Base-by-base conservation (phyloP, 2,888 invertebrate species). In the Taphrorychus bicolor region DNA sequence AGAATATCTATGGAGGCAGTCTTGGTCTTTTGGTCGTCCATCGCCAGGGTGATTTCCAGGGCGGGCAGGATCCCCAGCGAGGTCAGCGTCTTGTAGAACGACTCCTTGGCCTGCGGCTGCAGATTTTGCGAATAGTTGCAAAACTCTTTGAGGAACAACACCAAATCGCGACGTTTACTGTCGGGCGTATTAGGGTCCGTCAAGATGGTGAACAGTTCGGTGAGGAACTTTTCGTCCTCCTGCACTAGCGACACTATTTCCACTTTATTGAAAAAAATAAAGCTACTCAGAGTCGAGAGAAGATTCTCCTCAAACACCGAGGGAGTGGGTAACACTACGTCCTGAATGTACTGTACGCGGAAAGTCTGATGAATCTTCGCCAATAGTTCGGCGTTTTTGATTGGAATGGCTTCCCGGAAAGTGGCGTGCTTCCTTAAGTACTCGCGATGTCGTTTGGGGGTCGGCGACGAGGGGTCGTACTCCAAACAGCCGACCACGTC, bases 321-420 rank as follows among this genome's bases (percentile, higher is more conserved):
- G 9, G 99, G 98, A 54, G 98, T 96, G 19, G 99, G 99, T 80
- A 99, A 86, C 77, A 99, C 98, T 77, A 98, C 97, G 84, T 99
- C 99, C 81, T 95, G 94, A 78, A 99, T 98, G 84, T 99, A 99
- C 86, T 99, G 99, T 79, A 99, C 98, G 82, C 98, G 90, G 85
- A 98, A 99, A 63, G 98, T 99, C 85, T 99, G 98, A 85, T 99
- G 99, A 76, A 99, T 99, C 88, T 99, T 99, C 63, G 95, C 93
- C 76, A 97, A 86, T 73, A 99, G 87, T 84, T 98, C 98, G 72
- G 89, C 88, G 83, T 98, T 98, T 79, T 93, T 91, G 70, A 99
- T 97, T 65, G 97, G 97, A 78, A 99, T 94, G 63, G 94, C 95
- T 83, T 95, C 94, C 77, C 92, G 91, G 82, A 95, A 95, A 84